phyloP scores from a whole-genome alignment of 35 echinoderm and acorn worm genomes.

The Apostichopus japonicus region DNA sequence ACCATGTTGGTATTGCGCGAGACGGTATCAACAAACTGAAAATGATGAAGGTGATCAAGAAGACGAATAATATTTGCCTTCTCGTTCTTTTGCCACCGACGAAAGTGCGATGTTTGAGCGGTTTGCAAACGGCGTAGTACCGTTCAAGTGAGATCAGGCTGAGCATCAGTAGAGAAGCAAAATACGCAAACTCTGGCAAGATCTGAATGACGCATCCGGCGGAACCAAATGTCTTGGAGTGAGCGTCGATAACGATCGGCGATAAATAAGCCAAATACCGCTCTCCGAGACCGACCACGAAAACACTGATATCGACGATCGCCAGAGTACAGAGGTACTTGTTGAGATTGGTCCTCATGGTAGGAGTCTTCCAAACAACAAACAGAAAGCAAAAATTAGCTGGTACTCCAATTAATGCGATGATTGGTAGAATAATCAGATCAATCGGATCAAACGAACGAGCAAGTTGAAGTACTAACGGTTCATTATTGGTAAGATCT shows the following conservation, averaged over 20 bases:
- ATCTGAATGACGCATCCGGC: not conserved
- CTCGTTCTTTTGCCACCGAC: not conserved
- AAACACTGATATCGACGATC: not conserved
- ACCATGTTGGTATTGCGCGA: not conserved
- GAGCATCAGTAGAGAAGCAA: not conserved
- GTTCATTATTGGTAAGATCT: too few relatives aligned
- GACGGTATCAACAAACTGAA: not conserved
- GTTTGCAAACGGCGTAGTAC: constrained; percentile 24
- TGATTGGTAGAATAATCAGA: not conserved
- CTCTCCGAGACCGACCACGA: constrained; percentile 9
- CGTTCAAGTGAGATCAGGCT: constrained; percentile 10
- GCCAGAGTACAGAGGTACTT: not conserved
- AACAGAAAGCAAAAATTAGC: not conserved
- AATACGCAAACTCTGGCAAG: not conserved
- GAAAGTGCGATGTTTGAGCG: not conserved
- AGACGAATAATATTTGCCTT: not conserved
- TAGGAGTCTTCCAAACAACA: not conserved
- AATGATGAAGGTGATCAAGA: not conserved
- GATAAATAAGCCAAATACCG: not conserved
- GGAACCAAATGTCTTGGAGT: not conserved
- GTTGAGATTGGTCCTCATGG: constrained; percentile 12
- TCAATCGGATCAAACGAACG: not conserved
- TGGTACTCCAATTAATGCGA: not conserved
- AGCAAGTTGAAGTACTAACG: too few relatives aligned
- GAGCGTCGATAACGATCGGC: not conserved